Evolutionary conservation across 2,888 invertebrate genomes (phyloP), one percentile per base, ranked within the genome.

Genomic region (Cerceris ruficornis): DNA sequence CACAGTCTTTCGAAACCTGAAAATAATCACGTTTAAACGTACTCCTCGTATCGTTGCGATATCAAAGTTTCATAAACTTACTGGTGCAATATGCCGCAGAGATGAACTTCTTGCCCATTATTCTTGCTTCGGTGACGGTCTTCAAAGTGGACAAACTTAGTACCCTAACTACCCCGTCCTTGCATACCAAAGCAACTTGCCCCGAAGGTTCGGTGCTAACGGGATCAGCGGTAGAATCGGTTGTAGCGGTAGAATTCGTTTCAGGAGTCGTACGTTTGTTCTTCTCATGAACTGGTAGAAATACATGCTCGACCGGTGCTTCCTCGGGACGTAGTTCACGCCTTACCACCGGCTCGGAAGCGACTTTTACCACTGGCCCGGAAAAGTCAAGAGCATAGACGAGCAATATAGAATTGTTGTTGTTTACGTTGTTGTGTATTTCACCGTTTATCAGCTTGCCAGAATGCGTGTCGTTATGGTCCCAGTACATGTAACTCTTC

Each of bases 51-150:
- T 52, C 7, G 52, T n/a, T n/a, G 14, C 13, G 8, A 7, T 52
- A n/a, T n/a, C 1, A 6, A 46, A 39, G 6, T 42, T 41, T 0
- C 39, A 7, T 11, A 50, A 67, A 93, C 94, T 93, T 93, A 93
- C 97, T 97, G 73, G 96, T 96, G 91, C 98, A 98, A 92, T 97
- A 98, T 0, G 96, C 96, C 1, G 96, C 96, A 0, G 97, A 96
- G 13, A 97, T 95, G 89, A 98, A 97, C 88, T 95, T 95, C 58
- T 95, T 95, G 52, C 94, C 94, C 0, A 95, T 95, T 50, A 96
- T 94, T 82, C 94, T 94, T 42, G 96, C 96, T 78, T 95, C 94
- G 0, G 96, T 95, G 7, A 96, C 92, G 6, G 95, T 94, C 82
- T 94, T 95, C 81, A 98, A 94, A 65, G 95, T 95, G n/a, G 94